phyloP scores from a whole-genome alignment of 2,113 vertebrate genomes.

The Alosa alosa region DNA sequence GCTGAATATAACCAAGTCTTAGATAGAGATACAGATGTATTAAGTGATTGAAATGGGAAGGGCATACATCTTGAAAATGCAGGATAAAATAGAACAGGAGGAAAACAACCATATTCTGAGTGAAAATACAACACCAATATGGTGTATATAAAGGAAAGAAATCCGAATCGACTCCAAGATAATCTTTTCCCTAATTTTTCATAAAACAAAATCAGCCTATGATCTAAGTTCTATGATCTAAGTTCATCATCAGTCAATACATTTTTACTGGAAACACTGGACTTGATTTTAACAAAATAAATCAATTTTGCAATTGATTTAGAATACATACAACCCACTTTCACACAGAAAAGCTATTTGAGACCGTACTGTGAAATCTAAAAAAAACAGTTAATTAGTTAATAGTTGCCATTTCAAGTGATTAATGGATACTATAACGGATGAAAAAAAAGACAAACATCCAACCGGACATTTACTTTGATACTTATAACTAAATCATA shows the following conservation, averaged over 20 bases:
- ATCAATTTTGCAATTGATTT: not conserved
- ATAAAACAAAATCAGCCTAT: not conserved
- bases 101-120: conserved; percentile 56
- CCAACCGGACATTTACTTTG: not conserved
- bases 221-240: conserved; percentile 27
- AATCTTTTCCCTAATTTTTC: conserved; percentile 20
- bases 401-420: not conserved
- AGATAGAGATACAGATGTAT: not conserved
- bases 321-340: conserved; percentile 11
- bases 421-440: not conserved
- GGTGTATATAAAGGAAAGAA: conserved; percentile 61
- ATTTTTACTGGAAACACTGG: conserved; percentile 23
- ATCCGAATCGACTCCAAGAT: conserved; percentile 29
- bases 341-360: not conserved
- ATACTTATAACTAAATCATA: not conserved
- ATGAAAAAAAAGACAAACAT: not conserved
- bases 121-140: conserved; percentile 73
- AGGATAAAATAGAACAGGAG: conserved; percentile 42
- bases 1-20: not conserved
- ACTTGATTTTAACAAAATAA: conserved; percentile 35
- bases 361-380: not conserved
- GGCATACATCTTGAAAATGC: conserved; percentile 31
- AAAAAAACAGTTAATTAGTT: not conserved
- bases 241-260: conserved; percentile 34
- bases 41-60: conserved; percentile 45